These are phyloP conservation scores for Tympanuchus pallidicinctus DNA, from an alignment of 2,113 vertebrate genomes.

Conservation along the genomic window DNA sequence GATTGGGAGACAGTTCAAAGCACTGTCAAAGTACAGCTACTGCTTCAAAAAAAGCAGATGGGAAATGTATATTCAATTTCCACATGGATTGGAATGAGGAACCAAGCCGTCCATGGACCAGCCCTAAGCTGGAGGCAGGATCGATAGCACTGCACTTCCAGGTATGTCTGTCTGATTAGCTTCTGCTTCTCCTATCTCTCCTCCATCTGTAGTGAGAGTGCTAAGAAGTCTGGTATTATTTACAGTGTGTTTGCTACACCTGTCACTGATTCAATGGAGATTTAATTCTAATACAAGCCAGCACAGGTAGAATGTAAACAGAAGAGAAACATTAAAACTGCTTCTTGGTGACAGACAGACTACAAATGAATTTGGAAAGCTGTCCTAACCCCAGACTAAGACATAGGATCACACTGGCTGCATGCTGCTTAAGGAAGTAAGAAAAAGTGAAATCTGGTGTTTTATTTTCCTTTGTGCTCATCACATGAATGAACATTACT, in stretches of 20 bases:
- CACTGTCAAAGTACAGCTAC: constrained; percentile 51
- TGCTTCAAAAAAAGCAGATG: constrained; percentile 63
- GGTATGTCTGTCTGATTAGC: constrained; percentile 6
- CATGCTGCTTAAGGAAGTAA: background rate
- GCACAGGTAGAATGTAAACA: constrained; percentile 65
- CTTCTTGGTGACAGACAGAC: constrained; percentile 18
- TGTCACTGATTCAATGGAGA: constrained; percentile 47
- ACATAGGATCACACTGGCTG: background rate
- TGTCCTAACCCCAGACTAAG: background rate
- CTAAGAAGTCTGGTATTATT: constrained; percentile 54
- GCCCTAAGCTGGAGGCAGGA: constrained; percentile 25
- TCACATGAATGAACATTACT: background rate
- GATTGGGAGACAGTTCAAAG: constrained; percentile 51
- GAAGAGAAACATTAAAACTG: constrained; percentile 36
- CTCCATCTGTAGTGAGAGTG: constrained; percentile 30
- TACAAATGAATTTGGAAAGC: background rate
- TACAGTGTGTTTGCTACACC: constrained; percentile 55
- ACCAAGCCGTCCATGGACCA: background rate
- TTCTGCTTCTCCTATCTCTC: constrained; percentile 26
- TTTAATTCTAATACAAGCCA: constrained; percentile 54
- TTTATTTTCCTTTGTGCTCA: background rate
- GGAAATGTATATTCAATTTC: constrained; percentile 37
- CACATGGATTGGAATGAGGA: constrained; percentile 53
- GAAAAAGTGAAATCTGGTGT: background rate
- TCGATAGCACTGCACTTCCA: constrained; percentile 23